Percentiles rank a stretch among this genome's conserved stretches.
phyloP scores from a whole-genome alignment of 2,888 invertebrate genomes.

The Epicampocera succincta region DNA sequence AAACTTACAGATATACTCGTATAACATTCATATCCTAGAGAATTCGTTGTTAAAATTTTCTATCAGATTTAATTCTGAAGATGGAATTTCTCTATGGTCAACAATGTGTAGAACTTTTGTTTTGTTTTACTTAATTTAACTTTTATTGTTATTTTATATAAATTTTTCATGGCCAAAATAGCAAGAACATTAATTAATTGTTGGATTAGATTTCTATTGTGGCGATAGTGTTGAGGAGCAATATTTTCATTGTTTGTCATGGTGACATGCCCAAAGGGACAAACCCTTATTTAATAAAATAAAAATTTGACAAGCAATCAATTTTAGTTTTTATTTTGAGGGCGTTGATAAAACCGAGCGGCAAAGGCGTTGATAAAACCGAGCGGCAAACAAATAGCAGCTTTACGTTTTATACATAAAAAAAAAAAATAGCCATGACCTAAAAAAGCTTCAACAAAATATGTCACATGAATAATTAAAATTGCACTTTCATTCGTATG shows the following conservation, averaged over 20 bases:
- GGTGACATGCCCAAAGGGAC: background rate
- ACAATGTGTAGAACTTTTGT: constrained; percentile 9
- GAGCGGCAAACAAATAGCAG: too few species aligned
- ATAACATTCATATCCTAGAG: background rate
- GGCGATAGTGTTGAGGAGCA: constrained; percentile 6
- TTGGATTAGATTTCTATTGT: constrained; percentile 32
- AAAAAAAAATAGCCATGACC: too few species aligned
- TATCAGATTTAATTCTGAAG: constrained; percentile 51
- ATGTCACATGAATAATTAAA: too few species aligned
- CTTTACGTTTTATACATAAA: too few species aligned
- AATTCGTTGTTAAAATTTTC: constrained; percentile 16
- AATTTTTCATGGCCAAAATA: constrained; percentile 16
- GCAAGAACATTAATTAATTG: constrained; percentile 44
- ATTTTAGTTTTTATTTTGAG: too few species aligned
- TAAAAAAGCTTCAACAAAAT: too few species aligned
- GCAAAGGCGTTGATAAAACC: too few species aligned
- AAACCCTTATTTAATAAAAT: constrained; percentile 14
- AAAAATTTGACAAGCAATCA: constrained; percentile 5
- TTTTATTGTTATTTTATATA: constrained; percentile 40
- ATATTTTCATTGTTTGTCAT: constrained; percentile 21
- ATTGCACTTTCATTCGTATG: too few species aligned
- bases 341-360: too few species aligned
- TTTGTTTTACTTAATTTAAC: constrained; percentile 45
- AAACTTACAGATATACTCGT: background rate
- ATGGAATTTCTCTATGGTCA: constrained; percentile 47